Percentiles rank a stretch among this genome's conserved stretches.
Evolutionary conservation across 2,888 invertebrate species (phyloP).

Genomic region (Cepaea hortensis): DNA sequence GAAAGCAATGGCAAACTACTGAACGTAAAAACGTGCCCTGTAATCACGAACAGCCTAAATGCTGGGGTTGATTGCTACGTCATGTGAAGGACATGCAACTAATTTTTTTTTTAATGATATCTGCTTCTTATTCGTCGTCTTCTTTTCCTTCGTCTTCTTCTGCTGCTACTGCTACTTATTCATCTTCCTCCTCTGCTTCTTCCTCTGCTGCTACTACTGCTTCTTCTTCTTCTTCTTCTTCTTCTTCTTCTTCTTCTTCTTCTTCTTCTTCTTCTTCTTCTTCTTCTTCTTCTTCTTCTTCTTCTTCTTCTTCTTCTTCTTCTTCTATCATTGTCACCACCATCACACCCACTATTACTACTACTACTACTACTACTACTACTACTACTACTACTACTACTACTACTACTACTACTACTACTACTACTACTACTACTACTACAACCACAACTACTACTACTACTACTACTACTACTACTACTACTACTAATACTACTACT

Average conservation of each 20-base stretch:
- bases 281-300: neutral
- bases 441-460: slow-evolving; percentile 31
- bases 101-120: no score
- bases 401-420: slow-evolving; percentile 26
- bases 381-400: slow-evolving; percentile 33
- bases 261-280: slow-evolving; percentile 3
- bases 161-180: no score
- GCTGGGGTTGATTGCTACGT: no score
- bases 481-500: slow-evolving; percentile 46
- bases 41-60: no score
- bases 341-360: neutral
- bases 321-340: neutral
- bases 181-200: no score
- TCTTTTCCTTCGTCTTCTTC: no score
- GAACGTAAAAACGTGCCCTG: no score
- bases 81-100: no score
- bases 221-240: slow-evolving; percentile 5
- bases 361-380: slow-evolving; percentile 19
- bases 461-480: slow-evolving; percentile 44
- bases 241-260: slow-evolving; percentile 28
- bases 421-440: slow-evolving; percentile 37
- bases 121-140: no score
- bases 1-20: no score
- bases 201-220: no score
- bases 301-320: slow-evolving; percentile 15